phyloP scores from a whole-genome alignment of 1,140 invertebrate species.

The Aradophagus sp. region DNA sequence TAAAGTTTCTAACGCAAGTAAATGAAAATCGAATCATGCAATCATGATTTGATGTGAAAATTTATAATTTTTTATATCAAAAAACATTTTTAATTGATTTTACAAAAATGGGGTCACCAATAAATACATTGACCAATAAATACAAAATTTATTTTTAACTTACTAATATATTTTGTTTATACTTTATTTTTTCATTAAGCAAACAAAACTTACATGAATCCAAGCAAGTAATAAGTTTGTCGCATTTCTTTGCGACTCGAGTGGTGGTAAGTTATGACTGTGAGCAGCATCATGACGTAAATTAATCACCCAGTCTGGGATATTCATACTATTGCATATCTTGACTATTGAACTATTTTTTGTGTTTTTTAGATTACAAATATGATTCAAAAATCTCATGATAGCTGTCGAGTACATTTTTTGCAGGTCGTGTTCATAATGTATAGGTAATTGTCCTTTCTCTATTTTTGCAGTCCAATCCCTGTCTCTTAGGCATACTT shows the following conservation, averaged over 20 bases:
- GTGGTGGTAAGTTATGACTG: slow-evolving; percentile 76
- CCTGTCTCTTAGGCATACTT: slow-evolving; percentile 75
- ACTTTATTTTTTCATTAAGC: slow-evolving; percentile 4
- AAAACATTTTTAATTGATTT: too few relatives aligned
- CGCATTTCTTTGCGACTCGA: slow-evolving; percentile 76
- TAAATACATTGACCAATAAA: background rate
- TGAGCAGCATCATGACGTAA: slow-evolving; percentile 81
- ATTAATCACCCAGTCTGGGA: slow-evolving; percentile 81
- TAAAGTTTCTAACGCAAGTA: too few relatives aligned
- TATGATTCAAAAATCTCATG: slow-evolving; percentile 79
- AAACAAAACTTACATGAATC: slow-evolving; percentile 74
- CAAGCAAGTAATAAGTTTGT: slow-evolving; percentile 76
- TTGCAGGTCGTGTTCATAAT: slow-evolving; percentile 74
- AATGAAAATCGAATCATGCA: slow-evolving; percentile 10
- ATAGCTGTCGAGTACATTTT: slow-evolving; percentile 78
- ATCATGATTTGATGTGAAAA: background rate
- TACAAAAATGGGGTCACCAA: too few relatives aligned
- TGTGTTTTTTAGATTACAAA: slow-evolving; percentile 60
- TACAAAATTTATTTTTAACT: slow-evolving; percentile 12
- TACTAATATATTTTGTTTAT: slow-evolving; percentile 3
- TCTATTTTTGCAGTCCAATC: slow-evolving; percentile 64
- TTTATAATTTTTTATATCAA: slow-evolving; percentile 5
- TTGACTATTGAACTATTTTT: slow-evolving; percentile 69
- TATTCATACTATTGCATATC: slow-evolving; percentile 68
- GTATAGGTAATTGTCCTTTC: slow-evolving; percentile 58